phyloP scores from a whole-genome alignment of 2,888 invertebrate genomes.

The Eubasilissa splendida region DNA sequence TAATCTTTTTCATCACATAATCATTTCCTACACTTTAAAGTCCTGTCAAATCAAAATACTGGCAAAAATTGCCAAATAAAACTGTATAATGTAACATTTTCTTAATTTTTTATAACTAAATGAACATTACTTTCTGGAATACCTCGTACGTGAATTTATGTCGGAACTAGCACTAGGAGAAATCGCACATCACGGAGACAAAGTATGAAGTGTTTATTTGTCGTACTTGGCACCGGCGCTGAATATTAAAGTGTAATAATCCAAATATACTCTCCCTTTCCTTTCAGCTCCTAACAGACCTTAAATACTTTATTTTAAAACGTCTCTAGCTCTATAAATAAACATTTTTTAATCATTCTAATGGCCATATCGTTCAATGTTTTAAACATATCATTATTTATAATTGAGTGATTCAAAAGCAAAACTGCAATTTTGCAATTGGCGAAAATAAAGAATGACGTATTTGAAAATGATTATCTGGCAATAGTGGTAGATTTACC shows the following conservation, averaged over 20 bases:
- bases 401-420: not conserved
- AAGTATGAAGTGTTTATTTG: not conserved
- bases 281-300: not conserved
- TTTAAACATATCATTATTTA: not conserved
- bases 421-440: too few relatives aligned
- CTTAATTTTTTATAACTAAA: too few relatives aligned
- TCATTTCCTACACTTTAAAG: too few relatives aligned
- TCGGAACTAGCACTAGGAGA: not conserved
- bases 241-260: not conserved
- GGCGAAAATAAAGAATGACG: too few relatives aligned
- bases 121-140: too few relatives aligned
- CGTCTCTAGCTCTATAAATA: not conserved
- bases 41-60: too few relatives aligned
- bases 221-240: not conserved
- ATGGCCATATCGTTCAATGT: not conserved
- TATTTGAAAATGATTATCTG: too few relatives aligned
- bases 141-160: too few relatives aligned
- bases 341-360: not conserved
- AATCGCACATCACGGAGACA: conserved; percentile 13
- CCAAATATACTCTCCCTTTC: conserved; percentile 16
- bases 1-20: too few relatives aligned
- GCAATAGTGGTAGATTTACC: too few relatives aligned
- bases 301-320: not conserved
- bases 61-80: too few relatives aligned
- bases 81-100: too few relatives aligned